phyloP scores from a whole-genome alignment of 2,888 invertebrate genomes.

The Alviniconcha strummeri region DNA sequence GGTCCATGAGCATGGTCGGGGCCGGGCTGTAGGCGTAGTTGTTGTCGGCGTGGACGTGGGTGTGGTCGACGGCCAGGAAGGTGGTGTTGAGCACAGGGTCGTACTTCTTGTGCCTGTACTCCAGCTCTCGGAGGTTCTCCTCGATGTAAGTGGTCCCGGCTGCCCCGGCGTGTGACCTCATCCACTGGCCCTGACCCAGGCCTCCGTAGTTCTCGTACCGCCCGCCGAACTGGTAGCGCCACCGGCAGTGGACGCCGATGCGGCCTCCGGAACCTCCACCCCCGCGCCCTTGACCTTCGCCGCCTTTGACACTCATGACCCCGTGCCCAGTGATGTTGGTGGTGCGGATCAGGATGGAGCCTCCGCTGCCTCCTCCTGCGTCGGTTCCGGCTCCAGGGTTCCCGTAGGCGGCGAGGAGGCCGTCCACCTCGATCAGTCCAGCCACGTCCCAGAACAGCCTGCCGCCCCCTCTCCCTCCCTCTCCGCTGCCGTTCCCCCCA shows the following conservation, averaged over 20 bases:
- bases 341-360: conserved; percentile 52
- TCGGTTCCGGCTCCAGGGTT: conserved; percentile 45
- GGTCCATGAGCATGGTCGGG: conserved; percentile 53
- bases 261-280: conserved; percentile 62
- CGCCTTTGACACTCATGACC: conserved; percentile 56
- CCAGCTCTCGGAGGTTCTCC: conserved; percentile 56
- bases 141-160: conserved; percentile 62
- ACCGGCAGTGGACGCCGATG: conserved; percentile 56
- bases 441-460: conserved; percentile 54
- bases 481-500: conserved; percentile 53
- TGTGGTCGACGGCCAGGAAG: conserved; percentile 57
- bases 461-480: conserved; percentile 61
- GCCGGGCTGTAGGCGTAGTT: conserved; percentile 49
- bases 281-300: conserved; percentile 51
- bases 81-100: conserved; percentile 56
- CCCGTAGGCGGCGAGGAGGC: conserved; percentile 53
- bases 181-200: conserved; percentile 27
- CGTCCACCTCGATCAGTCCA: conserved; percentile 57
- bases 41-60: conserved; percentile 57
- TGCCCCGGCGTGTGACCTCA: conserved; percentile 53
- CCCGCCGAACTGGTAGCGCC: conserved; percentile 60
- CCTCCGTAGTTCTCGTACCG: conserved; percentile 58
- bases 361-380: conserved; percentile 62
- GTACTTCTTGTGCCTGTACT: conserved; percentile 59
- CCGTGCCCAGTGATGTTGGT: conserved; percentile 63